Evolutionary conservation across 2,888 invertebrate genomes (phyloP).

Genomic region (Leptogaster cylindrica): DNA sequence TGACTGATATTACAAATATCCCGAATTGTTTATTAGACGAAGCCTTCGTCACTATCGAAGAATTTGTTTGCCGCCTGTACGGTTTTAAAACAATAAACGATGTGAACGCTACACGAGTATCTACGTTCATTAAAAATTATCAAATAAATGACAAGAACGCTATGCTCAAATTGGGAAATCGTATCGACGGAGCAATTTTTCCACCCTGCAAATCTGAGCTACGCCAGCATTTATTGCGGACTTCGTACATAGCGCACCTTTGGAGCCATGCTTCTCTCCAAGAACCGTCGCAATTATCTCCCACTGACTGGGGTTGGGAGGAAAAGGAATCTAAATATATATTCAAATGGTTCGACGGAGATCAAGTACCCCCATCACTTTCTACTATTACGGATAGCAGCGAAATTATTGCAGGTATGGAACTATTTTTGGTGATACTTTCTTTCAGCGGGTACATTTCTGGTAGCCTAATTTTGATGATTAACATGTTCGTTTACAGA

Average conservation of each 20-base stretch:
- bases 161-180: background rate
- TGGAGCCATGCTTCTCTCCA: conserved; percentile 41
- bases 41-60: background rate
- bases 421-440: too few species aligned
- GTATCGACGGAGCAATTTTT: conserved; percentile 29
- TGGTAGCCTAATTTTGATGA: too few species aligned
- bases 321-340: conserved; percentile 32
- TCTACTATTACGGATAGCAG: background rate
- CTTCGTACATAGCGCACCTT: conserved; percentile 38
- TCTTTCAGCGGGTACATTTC: too few species aligned
- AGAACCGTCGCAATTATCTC: conserved; percentile 18
- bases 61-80: conserved; percentile 2
- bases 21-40: background rate
- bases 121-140: background rate
- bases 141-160: background rate
- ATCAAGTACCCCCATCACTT: background rate
- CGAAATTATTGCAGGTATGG: too few species aligned
- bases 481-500: too few species aligned
- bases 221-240: conserved; percentile 29
- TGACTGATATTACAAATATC: background rate
- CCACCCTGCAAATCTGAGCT: conserved; percentile 34
- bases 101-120: background rate
- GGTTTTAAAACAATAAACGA: background rate
- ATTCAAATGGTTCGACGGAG: conserved; percentile 13
- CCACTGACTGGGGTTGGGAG: conserved; percentile 37